Base-by-base conservation (phyloP, 2,888 invertebrate species). In the Chrysolina haemoptera region DNA sequence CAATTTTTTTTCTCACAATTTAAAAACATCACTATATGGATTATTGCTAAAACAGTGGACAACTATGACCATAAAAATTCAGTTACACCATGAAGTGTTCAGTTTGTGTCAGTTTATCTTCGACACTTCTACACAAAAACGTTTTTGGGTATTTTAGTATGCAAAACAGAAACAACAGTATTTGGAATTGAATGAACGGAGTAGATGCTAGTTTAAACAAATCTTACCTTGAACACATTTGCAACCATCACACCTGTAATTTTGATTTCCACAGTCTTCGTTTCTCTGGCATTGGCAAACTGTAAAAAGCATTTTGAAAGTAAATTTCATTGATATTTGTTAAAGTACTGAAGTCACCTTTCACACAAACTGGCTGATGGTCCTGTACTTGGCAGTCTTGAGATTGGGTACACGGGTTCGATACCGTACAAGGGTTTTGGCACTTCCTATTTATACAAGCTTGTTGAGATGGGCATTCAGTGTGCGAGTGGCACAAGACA, bases 311-410 rank as follows among this genome's bases (percentile, higher is more conserved):
- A 68, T 64, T 35, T 11, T 48, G 16, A 16, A 22, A 20, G 41
- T 11, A 10, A 27, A 69, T 12, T 12, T 35, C 35, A 6, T 6
- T 6, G 10, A 0, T 11, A 59, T 43, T 70, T 46, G 63, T 66
- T 41, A 70, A 48, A 63, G 11, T 14, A 43, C n/a, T 18, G 14
- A 50, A 6, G 63, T 83, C 89, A 94, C 96, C 94, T 90, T 93
- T 93, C 53, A 94, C 92, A 86, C 96, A 97, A 75, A 95, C 93
- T 10, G 96, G 94, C 85, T 94, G 93, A 86, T 96, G 96, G 82
- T 95, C 90, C 82, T 94, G 90, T 62, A 96, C 95, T 81, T 93
- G 93, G 85, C 96, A 97, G 80, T 95, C 93, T 82, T 96, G 94
- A 67, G 92, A 91, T 59, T 90, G 88, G 35, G 91, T 89, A 85